These are phyloP conservation scores for Lypha dubia DNA, from an alignment of 2,888 invertebrate species.

Conservation along the genomic window DNA sequence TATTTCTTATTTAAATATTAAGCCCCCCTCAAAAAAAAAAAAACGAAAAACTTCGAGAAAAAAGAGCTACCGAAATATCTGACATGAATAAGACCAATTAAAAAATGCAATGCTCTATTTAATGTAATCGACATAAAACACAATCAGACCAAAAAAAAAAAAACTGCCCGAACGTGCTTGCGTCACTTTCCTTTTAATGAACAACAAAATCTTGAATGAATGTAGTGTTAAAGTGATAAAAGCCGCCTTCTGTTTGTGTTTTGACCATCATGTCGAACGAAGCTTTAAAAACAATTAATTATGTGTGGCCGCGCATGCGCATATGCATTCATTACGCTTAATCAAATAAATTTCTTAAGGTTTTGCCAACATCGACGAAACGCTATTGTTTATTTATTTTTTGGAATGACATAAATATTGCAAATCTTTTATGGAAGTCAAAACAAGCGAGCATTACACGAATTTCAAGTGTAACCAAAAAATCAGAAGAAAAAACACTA, in stretches of 20 bases:
- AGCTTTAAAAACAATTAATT: background rate
- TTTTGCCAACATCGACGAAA: conserved; percentile 1
- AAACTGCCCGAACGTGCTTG: background rate
- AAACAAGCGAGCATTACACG: too few species aligned
- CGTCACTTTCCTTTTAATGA: conserved; percentile 17
- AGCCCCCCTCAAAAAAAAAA: conserved; percentile 47
- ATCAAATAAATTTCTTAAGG: conserved; percentile 18
- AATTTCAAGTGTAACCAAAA: too few species aligned
- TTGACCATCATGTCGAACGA: conserved; percentile 14
- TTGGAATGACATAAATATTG: background rate
- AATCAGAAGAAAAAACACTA: too few species aligned
- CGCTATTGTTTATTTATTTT: background rate
- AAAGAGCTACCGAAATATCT: background rate
- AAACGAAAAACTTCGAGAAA: background rate
- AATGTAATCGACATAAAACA: conserved; percentile 68
- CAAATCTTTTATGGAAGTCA: too few species aligned
- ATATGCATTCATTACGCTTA: background rate
- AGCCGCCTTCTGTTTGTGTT: conserved; percentile 25
- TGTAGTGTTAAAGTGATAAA: conserved; percentile 10
- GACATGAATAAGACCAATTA: conserved; percentile 74
- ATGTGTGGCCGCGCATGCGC: background rate
- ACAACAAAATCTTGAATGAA: conserved; percentile 17
- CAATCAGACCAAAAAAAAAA: background rate
- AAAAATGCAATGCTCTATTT: conserved; percentile 77
- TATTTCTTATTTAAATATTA: conserved; percentile 26